phyloP scores from a whole-genome alignment of 2,113 vertebrate genomes.

The Myxocyprinus asiaticus region DNA sequence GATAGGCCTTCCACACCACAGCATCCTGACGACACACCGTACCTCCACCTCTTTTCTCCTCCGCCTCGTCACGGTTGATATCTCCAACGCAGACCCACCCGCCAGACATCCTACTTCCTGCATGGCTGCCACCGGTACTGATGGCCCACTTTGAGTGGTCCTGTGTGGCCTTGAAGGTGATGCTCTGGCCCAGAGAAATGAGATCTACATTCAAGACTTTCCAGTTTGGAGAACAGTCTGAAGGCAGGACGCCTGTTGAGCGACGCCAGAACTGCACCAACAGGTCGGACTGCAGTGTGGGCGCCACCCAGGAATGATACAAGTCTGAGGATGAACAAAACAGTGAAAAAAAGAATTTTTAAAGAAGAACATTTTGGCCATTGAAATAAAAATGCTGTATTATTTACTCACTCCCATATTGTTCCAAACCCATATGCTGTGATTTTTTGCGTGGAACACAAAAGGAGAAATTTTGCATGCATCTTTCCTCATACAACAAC shows the following conservation, averaged over 20 bases:
- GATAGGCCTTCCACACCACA: conserved; percentile 85
- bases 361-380: no score
- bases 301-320: conserved; percentile 87
- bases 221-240: conserved; percentile 78
- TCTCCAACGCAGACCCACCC: conserved; percentile 88
- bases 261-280: conserved; percentile 86
- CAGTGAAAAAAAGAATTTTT: not conserved
- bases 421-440: no score
- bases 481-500: no score
- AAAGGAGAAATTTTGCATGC: no score
- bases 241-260: conserved; percentile 73
- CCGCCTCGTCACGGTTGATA: conserved; percentile 82
- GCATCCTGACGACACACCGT: conserved; percentile 77
- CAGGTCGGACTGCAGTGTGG: conserved; percentile 74
- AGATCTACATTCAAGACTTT: conserved; percentile 74
- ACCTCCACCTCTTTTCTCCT: conserved; percentile 83
- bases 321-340: conserved; percentile 73
- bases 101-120: conserved; percentile 17
- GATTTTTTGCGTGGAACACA: no score
- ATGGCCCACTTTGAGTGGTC: conserved; percentile 94
- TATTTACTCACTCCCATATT: no score
- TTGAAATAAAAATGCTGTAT: no score
- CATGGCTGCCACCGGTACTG: conserved; percentile 49
- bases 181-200: conserved; percentile 55
- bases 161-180: conserved; percentile 66